Conservation (phyloP, 2,797 vertebrate species). For the Allobates femoralis region DNA sequence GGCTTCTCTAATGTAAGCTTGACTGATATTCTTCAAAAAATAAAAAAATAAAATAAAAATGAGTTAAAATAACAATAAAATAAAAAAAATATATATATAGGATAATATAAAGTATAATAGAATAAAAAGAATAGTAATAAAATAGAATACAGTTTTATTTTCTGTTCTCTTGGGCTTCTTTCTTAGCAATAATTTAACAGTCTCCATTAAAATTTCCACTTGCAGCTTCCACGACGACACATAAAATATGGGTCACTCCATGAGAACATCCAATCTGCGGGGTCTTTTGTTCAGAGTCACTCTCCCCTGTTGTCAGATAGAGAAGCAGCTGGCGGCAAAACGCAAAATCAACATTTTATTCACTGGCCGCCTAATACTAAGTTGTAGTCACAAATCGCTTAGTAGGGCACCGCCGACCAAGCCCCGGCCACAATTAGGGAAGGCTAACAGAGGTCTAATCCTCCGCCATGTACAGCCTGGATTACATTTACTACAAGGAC, state of each 20-base stretch:
- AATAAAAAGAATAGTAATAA: not conserved
- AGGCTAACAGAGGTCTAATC: not conserved
- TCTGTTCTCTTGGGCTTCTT: not conserved
- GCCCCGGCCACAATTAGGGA: not conserved
- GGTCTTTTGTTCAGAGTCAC: conserved; percentile 40
- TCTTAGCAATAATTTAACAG: conserved; percentile 8
- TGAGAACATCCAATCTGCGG: conserved; percentile 28
- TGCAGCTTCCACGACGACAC: not conserved
- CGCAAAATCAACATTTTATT: conserved; percentile 50
- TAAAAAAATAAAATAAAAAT: not conserved
- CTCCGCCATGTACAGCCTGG: not conserved
- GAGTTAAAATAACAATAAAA: not conserved
- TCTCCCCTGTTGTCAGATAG: conserved; percentile 8
- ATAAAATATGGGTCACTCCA: conserved; percentile 56
- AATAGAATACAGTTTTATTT: not conserved
- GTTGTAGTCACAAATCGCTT: conserved; percentile 13
- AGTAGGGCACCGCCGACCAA: not conserved
- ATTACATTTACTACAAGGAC: not conserved
- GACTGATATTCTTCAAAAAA: not conserved
- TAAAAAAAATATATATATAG: not conserved
- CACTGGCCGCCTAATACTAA: not conserved
- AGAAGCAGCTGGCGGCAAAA: conserved; percentile 47
- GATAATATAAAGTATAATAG: not conserved
- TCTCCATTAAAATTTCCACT: conserved; percentile 9
- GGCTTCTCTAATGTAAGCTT: not conserved